Percentiles rank a stretch among this genome's conserved stretches.
Evolutionary conservation across 2,888 invertebrate genomes (phyloP).

Genomic region (Drosophila flavopinicola): DNA sequence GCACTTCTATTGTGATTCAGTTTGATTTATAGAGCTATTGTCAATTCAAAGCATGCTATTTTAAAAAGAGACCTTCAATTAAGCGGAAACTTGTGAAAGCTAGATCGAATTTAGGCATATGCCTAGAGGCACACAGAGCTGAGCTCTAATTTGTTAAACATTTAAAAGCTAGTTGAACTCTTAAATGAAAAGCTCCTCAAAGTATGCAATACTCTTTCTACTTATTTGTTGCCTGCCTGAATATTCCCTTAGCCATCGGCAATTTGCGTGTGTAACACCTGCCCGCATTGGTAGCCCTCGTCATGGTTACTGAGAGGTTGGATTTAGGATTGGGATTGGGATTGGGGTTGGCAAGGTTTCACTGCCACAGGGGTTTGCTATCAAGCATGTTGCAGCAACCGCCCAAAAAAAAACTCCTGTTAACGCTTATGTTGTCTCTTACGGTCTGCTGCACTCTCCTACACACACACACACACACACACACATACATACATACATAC

Average conservation of each 20-base stretch:
- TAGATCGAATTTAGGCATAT: not conserved
- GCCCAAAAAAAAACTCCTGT: constrained; percentile 50
- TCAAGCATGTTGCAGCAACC: constrained; percentile 66
- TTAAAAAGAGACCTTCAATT: constrained; percentile 8
- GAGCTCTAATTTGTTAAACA: not conserved
- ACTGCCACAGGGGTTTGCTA: constrained; percentile 12
- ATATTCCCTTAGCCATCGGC: constrained; percentile 58
- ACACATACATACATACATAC: no score
- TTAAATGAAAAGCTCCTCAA: constrained; percentile 6
- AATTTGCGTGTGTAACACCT: constrained; percentile 64
- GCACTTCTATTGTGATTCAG: constrained; percentile 10
- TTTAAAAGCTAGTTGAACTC: constrained; percentile 5
- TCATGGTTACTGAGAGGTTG: constrained; percentile 34
- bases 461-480: constrained; percentile 36
- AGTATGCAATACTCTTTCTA: constrained; percentile 38
- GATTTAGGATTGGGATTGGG: constrained; percentile 1
- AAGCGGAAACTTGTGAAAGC: not conserved
- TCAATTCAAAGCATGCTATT: constrained; percentile 5
- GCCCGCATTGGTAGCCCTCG: constrained; percentile 21
- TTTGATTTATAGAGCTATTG: constrained; percentile 14
- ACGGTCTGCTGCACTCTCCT: constrained; percentile 77
- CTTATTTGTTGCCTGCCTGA: constrained; percentile 1
- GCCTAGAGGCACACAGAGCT: no score
- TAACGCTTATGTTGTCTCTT: constrained; percentile 79
- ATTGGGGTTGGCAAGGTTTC: not conserved